Evolutionary conservation across 2,113 vertebrate species (phyloP).

Genomic region (Myiopsitta monachus): DNA sequence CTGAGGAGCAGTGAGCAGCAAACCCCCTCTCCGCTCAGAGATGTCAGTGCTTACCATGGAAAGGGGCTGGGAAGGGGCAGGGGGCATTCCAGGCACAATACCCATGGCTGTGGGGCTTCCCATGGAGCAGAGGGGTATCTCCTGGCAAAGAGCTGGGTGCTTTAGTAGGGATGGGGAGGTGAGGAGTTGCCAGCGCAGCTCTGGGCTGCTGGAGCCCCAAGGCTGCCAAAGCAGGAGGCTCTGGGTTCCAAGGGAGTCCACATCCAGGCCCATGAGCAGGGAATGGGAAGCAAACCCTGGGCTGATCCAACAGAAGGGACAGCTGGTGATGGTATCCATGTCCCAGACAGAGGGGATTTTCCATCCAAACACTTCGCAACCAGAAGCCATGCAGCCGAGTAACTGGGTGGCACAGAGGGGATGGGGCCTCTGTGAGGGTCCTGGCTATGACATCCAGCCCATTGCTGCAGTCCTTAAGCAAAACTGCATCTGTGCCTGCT

Average conservation of each 20-base stretch:
- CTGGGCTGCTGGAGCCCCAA: not conserved
- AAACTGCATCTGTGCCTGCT: not conserved
- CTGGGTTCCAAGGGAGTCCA: not conserved
- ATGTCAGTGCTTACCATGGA: not conserved
- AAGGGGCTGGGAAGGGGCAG: not conserved
- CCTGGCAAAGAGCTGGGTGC: not conserved
- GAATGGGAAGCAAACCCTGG: not conserved
- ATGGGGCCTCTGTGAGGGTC: not conserved
- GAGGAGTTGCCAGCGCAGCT: not conserved
- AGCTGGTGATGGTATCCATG: not conserved
- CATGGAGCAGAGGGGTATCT: accelerated
- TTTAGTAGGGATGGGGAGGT: not conserved
- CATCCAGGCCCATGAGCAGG: too few species aligned
- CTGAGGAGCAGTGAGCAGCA: not conserved
- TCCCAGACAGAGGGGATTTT: not conserved
- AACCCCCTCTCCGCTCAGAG: not conserved
- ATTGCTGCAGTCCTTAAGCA: not conserved
- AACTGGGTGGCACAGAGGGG: not conserved
- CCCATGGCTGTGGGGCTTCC: not conserved
- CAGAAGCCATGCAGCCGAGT: accelerated
- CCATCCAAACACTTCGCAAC: accelerated
- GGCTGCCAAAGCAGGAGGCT: not conserved
- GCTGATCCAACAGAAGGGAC: not conserved
- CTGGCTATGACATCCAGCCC: not conserved
- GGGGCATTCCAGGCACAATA: not conserved